Percentiles rank a stretch among this genome's conserved stretches.
These are phyloP conservation scores for Andrena marginata DNA, from an alignment of 2,888 invertebrate genomes.

Conservation along the genomic window DNA sequence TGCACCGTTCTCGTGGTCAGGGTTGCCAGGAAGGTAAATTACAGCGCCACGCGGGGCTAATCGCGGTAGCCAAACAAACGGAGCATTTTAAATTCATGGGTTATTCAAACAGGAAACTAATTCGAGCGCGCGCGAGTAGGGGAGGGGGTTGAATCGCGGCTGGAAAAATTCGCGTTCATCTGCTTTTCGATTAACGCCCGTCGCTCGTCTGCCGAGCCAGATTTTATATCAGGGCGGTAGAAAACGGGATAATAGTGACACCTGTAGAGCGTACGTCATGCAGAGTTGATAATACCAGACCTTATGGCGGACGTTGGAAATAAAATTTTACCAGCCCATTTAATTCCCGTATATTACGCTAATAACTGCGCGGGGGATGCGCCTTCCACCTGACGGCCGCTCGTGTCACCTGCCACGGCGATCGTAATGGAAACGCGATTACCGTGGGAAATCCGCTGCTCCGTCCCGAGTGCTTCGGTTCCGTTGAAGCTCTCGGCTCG, in stretches of 20 bases:
- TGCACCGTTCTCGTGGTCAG: constrained; percentile 94
- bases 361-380: constrained; percentile 36
- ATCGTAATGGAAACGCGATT: constrained; percentile 56
- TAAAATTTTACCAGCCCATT: constrained; percentile 59
- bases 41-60: background rate
- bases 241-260: constrained; percentile 68
- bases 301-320: constrained; percentile 51
- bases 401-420: constrained; percentile 44
- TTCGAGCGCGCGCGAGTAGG: background rate
- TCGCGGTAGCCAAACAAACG: constrained; percentile 11
- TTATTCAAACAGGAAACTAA: constrained; percentile 29
- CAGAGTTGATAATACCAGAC: constrained; percentile 41
- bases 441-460: constrained; percentile 44
- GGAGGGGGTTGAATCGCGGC: background rate
- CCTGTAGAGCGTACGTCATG: constrained; percentile 64
- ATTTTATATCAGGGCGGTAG: constrained; percentile 48
- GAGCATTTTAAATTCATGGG: constrained; percentile 23
- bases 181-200: constrained; percentile 42
- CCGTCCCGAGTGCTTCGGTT: constrained; percentile 30
- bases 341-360: constrained; percentile 56
- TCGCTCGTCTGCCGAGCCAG: constrained; percentile 10
- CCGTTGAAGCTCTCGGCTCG: constrained; percentile 14
- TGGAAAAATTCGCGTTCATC: constrained; percentile 27
- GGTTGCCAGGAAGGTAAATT: constrained; percentile 89
- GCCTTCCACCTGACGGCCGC: constrained; percentile 3